phyloP scores from a whole-genome alignment of 2,113 vertebrate species.

The Pterocles burchelli region DNA sequence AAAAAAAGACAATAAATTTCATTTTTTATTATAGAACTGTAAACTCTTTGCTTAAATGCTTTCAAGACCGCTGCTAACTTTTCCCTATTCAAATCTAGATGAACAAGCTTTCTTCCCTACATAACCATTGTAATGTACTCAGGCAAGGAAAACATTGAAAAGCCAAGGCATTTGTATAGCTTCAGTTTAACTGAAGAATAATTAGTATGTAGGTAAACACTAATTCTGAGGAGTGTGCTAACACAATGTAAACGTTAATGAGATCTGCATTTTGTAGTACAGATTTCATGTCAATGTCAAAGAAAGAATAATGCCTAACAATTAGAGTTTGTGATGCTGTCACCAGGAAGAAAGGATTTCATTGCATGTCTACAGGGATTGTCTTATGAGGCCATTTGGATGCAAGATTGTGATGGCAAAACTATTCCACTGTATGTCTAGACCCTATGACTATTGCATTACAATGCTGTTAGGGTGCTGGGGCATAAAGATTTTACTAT shows the following conservation, averaged over 20 bases:
- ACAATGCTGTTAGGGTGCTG: slow-evolving; percentile 33
- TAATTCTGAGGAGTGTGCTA: neutral
- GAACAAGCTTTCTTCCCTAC: neutral
- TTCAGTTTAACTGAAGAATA: neutral
- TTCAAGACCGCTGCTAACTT: neutral
- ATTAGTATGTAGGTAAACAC: slow-evolving; percentile 2
- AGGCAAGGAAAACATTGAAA: neutral
- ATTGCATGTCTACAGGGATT: slow-evolving; percentile 57
- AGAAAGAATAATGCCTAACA: slow-evolving; percentile 51
- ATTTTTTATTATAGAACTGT: neutral
- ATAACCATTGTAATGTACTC: neutral
- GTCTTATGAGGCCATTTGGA: slow-evolving; percentile 66
- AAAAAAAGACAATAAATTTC: neutral
- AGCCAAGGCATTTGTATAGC: neutral
- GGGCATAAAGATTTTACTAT: slow-evolving; percentile 44
- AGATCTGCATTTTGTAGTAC: neutral
- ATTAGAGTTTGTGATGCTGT: slow-evolving; percentile 57
- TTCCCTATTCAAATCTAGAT: neutral
- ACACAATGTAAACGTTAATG: neutral
- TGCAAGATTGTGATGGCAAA: slow-evolving; percentile 55
- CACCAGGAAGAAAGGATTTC: slow-evolving; percentile 47
- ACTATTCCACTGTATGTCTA: slow-evolving; percentile 49
- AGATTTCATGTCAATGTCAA: slow-evolving; percentile 46
- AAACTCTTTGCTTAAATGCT: neutral
- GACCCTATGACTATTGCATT: slow-evolving; percentile 41